Evolutionary conservation across 2,888 invertebrate species (phyloP), one percentile per base, ranked within the genome.

Genomic region (Alsophila aescularia): DNA sequence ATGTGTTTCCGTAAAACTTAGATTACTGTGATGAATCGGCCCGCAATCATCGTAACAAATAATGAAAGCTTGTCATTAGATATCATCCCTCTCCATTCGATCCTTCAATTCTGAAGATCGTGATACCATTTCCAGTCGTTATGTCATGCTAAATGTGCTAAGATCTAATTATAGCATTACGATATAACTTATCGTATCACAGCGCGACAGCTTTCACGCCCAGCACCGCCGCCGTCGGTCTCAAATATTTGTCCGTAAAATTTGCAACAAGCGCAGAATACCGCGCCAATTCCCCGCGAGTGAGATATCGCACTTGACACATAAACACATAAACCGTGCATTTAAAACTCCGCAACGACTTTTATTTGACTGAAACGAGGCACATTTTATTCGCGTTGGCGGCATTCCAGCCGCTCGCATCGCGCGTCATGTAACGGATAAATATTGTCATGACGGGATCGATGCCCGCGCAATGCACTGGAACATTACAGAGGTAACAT

Each of bases 291-390:
- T 44, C 5, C 32, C 9, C 49, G 16, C 49, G 31, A 41, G 51
- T 48, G 56, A 51, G 55, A 58, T 58, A 54, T 52, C 53, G 21
- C 61, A 55, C 58, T 62, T 53, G 42, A 14, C 60, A 62, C 57
- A 63, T 57, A 63, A 60, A 60, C 62, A 63, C 61, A 56, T 49
- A 52, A 55, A 52, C 47, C 55, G 49, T 50, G 55, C 60, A 62
- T 64, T 66, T 66, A 61, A 63, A 66, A 66, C 56, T 62, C 52
- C 60, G 52, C 60, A 54, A 57, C 64, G 62, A 62, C 54, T 67
- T 67, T 60, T 67, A 63, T 62, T 61, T 61, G 61, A 61, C 56
- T 60, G 58, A 61, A 58, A 53, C 61, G 61, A 57, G 55, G 51
- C 39, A 60, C 62, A 57, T 60, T 62, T 62, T 62, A 65, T 62